Base-by-base conservation (phyloP, 2,888 invertebrate species). In the Atrina japonica region DNA sequence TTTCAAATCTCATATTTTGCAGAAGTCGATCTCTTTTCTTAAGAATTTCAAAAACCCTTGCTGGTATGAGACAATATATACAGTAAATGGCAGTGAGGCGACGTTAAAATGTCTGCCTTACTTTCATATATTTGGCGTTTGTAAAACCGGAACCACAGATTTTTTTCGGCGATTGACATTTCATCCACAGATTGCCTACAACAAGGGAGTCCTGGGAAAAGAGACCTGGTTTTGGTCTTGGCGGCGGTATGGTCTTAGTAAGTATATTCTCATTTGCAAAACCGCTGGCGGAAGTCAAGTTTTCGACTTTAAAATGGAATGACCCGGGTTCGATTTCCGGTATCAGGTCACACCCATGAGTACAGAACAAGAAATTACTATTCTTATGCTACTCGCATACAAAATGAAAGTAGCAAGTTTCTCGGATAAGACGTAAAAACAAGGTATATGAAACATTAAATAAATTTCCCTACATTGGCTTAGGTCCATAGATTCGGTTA, bases 91-190 rank as follows among this genome's bases (percentile, higher is more conserved):
- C 14, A 1, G 21, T 16, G n/a, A 16, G 3, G 0, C 16, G 5
- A 16, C 3, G 9, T 29, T 69, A 1, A 45, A 43, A 29, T 69
- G 69, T 47, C 58, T 69, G 2, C 69, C 69, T 3, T 69, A 69
- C 21, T 69, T 69, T 30, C 52, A 69, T 23, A 41, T 69, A 27
- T 64, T 69, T n/a, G 69, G 69, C 11, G 64, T 64, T 16, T 69
- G 69, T 50, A 69, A 69, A 21, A 43, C 64, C 7, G 69, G 69
- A n/a, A 69, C 69, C 14, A 64, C 69, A 23, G 69, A 69, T 29
- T 49, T 69, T 7, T 69, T 69, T 30, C 47, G 25, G 18, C 56
- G 69, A 6, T 29, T 69, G 50, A 35, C 56, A 14, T 49, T 41
- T 16, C 69, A 69, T 43, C 63, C 69, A 6, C 56, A 69, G 29